These are phyloP conservation scores for Gambusia yucatana DNA, from an alignment of 2,797 vertebrate species.

Conservation along the genomic window DNA sequence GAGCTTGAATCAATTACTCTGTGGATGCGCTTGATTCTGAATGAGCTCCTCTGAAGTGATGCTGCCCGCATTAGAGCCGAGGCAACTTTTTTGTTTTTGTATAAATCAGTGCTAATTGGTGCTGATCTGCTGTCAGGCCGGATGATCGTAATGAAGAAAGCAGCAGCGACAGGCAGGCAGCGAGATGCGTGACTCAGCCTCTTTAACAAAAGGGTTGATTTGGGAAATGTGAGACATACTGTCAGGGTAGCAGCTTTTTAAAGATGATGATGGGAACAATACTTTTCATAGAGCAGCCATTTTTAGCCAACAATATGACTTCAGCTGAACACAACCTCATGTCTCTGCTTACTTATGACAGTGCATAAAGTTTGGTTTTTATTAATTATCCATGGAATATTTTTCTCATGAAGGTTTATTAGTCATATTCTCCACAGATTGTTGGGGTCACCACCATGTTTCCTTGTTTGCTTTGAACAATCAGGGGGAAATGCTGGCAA, in stretches of 20 bases:
- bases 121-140: conserved; percentile 47
- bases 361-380: not conserved
- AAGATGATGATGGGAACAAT: conserved; percentile 6
- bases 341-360: not conserved
- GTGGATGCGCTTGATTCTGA: conserved; percentile 46
- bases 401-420: not conserved
- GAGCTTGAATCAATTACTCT: conserved; percentile 54
- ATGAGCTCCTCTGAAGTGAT: conserved; percentile 51
- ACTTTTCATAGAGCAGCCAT: not conserved
- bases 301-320: not conserved
- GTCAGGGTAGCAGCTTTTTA: not conserved
- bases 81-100: conserved; percentile 14
- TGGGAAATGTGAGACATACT: conserved; percentile 24
- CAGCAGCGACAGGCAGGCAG: conserved; percentile 7
- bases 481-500: not conserved
- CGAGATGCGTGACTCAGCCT: conserved; percentile 48
- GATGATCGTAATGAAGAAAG: conserved; percentile 36
- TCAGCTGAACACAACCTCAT: not conserved
- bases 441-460: not conserved
- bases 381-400: not conserved
- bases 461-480: not conserved
- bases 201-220: conserved; percentile 15
- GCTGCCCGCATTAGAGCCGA: conserved; percentile 28
- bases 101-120: conserved; percentile 34
- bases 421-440: not conserved